Conservation (phyloP, 2,113 vertebrate species). For the Chitala chitala region DNA sequence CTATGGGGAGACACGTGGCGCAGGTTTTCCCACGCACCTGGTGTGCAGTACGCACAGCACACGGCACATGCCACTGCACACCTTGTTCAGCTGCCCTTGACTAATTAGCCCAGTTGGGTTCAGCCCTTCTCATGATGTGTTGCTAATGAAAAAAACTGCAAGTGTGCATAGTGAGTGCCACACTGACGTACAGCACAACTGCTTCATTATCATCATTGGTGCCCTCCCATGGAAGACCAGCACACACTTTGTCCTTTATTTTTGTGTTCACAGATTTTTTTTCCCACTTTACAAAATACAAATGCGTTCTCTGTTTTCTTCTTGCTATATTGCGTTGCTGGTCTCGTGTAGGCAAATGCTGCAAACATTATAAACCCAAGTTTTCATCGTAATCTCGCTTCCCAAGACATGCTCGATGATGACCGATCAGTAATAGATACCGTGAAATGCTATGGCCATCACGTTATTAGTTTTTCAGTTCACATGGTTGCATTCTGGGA, state of each 20-base stretch:
- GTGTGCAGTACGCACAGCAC: slow-evolving; percentile 20
- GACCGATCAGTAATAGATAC: background rate
- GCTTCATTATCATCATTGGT: too few relatives aligned
- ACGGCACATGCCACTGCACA: slow-evolving; percentile 2
- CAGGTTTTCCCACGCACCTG: slow-evolving; percentile 14
- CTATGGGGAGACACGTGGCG: slow-evolving; percentile 1
- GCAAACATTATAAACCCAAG: too few relatives aligned
- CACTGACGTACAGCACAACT: too few relatives aligned
- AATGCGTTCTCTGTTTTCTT: too few relatives aligned
- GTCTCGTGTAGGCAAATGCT: background rate
- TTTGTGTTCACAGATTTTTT: too few relatives aligned
- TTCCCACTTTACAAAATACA: too few relatives aligned
- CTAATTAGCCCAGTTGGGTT: background rate
- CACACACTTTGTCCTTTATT: too few relatives aligned
- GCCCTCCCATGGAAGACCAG: too few relatives aligned
- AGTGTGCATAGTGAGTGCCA: background rate
- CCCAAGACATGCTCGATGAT: background rate
- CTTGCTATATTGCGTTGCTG: too few relatives aligned
- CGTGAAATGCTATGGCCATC: background rate
- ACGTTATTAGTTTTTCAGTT: background rate
- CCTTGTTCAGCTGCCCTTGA: slow-evolving; percentile 6
- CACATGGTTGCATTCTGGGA: background rate
- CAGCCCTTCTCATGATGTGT: background rate
- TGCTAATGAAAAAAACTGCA: background rate
- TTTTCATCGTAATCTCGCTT: background rate